Evolutionary conservation across 2,797 vertebrate species (phyloP), one percentile per base, ranked within the genome.

Genomic region (Aselliscus stoliczkanus): DNA sequence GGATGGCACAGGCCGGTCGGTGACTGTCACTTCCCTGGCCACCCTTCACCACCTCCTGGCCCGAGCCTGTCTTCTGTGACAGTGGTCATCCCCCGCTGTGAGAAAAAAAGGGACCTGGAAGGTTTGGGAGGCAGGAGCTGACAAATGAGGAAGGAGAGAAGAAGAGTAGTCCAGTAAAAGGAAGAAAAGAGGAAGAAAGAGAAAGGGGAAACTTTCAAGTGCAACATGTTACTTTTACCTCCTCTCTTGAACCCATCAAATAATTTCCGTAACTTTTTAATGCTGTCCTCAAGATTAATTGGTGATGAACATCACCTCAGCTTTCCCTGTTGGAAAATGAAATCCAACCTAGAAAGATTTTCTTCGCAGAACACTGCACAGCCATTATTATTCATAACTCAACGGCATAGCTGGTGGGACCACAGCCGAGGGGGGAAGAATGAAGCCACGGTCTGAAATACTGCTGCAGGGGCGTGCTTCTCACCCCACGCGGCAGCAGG

Each of bases 1-100:
- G 4, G 29, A 17, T 0, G 1, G 1, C 21, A 5, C 1, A 2
- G 15, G 3, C 18, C 23, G 15, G 4, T 50, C 23, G 2, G 18
- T 65, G 18, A 42, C 4, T 13, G 1, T 37, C 21, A 44, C n/a
- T 34, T 72, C 15, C 29, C 31, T 64, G 20, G 3, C 42, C 50
- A 23, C 34, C 37, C 10, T 2, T 23, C 8, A 2, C 2, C 25
- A 54, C 7, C 15, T 25, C 2, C 20, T 14, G 5, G 18, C 5
- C 10, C 29, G 14, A 17, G 4, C 2, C 25, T 42, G 11, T 56
- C 44, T 76, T 11, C 72, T 39, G 2, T 11, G 5, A 64, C 2
- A 9, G 23, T 4, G 14, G 12, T 9, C 12, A 25, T 14, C 25
- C 39, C 6, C 15, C 21, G 18, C 29, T 72, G 13, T 34, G 47